Evolutionary conservation across 1,140 invertebrate species (phyloP).

Genomic region (Ceratina australensis): DNA sequence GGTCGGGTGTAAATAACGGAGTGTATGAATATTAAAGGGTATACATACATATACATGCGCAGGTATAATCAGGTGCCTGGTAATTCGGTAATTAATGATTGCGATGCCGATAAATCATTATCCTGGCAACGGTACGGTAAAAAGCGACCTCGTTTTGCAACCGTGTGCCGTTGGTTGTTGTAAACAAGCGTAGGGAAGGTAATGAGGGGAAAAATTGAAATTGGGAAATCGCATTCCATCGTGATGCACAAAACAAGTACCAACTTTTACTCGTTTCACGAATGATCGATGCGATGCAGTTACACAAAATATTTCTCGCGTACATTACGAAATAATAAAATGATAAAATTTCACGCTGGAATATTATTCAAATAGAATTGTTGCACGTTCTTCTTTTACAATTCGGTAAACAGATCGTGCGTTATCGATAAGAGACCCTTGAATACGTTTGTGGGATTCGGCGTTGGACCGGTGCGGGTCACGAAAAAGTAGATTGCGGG

Average conservation of each 20-base stretch:
- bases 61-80: neutral
- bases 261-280: too few species aligned
- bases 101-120: constrained; percentile 15
- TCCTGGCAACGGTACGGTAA: constrained; percentile 1
- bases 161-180: neutral
- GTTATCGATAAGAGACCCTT: neutral
- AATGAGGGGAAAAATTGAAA: constrained; percentile 1
- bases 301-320: too few species aligned
- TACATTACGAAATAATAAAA: too few species aligned
- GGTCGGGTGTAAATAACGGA: neutral
- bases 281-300: too few species aligned
- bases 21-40: constrained; percentile 27
- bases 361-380: too few species aligned
- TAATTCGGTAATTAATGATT: constrained; percentile 29
- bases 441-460: neutral
- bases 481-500: constrained; percentile 17
- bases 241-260: too few species aligned
- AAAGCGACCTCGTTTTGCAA: neutral
- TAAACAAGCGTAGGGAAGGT: neutral
- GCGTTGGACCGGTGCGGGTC: neutral
- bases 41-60: constrained; percentile 7
- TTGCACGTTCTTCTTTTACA: too few species aligned
- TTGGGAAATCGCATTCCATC: neutral
- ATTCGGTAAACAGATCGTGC: too few species aligned
- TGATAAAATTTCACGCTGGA: too few species aligned